A percentile compares a stretch with the other conserved stretches of the same genome.
Evolutionary conservation across 2,888 invertebrate species (phyloP).

Genomic region (Agapostemon virescens): DNA sequence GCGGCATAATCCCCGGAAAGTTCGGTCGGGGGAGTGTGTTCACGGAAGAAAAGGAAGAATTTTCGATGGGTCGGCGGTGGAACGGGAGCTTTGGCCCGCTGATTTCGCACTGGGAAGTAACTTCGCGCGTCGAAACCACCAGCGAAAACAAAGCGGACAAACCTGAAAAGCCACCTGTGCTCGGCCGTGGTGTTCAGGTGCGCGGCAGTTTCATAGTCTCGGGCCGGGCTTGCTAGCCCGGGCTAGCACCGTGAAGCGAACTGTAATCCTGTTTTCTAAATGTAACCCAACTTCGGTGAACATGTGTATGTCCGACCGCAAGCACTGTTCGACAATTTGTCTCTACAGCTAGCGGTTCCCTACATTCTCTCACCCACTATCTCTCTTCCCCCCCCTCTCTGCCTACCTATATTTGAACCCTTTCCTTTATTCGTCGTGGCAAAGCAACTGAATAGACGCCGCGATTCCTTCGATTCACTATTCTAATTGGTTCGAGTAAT

Average conservation of each 20-base stretch:
- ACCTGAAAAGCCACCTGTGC: conserved; percentile 61
- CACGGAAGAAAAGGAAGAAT: background rate
- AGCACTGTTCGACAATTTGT: conserved; percentile 75
- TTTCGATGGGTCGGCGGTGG: conserved; percentile 15
- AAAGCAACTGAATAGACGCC: conserved; percentile 3
- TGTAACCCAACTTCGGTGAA: conserved; percentile 74
- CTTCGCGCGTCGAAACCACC: conserved; percentile 35
- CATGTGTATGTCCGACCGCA: conserved; percentile 74
- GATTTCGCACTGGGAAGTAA: conserved; percentile 42
- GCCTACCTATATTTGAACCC: conserved; percentile 17
- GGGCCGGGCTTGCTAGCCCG: conserved; percentile 1
- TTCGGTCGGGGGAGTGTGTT: background rate
- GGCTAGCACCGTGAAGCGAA: conserved; percentile 60
- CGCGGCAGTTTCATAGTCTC: conserved; percentile 68
- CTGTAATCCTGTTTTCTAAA: conserved; percentile 79
- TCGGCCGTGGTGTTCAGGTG: conserved; percentile 65
- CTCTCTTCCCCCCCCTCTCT: background rate
- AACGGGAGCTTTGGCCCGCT: background rate
- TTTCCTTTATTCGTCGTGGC: conserved; percentile 13
- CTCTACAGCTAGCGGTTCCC: conserved; percentile 62
- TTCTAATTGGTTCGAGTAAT: background rate
- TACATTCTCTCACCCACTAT: conserved; percentile 24
- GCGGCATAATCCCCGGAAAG: conserved; percentile 7
- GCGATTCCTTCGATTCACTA: conserved; percentile 33
- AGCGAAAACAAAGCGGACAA: conserved; percentile 50